phyloP scores from a whole-genome alignment of 2,113 vertebrate genomes.

The Rhabdornis inornatus region DNA sequence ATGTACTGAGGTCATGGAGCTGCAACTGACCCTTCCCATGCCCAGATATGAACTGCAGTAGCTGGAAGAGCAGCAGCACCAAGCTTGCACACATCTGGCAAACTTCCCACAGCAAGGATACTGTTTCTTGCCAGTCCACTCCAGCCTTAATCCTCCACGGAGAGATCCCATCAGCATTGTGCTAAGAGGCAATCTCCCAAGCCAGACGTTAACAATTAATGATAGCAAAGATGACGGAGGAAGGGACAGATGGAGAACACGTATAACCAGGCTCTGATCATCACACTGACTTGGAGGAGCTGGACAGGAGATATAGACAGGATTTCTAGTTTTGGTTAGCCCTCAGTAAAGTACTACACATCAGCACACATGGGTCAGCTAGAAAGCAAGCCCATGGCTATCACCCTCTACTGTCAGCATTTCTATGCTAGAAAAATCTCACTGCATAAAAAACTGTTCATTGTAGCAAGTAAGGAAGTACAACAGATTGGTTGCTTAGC shows the following conservation, averaged over 20 bases:
- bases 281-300: background rate
- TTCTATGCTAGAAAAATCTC: background rate
- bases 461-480: background rate
- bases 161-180: background rate
- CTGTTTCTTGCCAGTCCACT: slow-evolving; percentile 4
- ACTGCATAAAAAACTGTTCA: background rate
- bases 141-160: slow-evolving; percentile 6
- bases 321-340: background rate
- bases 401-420: background rate
- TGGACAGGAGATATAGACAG: background rate
- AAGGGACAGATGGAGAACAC: background rate
- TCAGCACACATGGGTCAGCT: background rate
- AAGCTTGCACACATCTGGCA: background rate
- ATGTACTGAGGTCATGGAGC: background rate
- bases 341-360: background rate
- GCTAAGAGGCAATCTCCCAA: slow-evolving; percentile 26
- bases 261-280: background rate
- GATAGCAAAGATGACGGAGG: background rate
- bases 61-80: background rate
- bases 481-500: background rate
- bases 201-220: background rate
- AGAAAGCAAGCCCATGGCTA: background rate
- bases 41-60: background rate
- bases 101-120: background rate
- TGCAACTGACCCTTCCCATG: background rate